Evolutionary conservation across 1,140 invertebrate species (phyloP), one percentile per base, ranked within the genome.

Genomic region (Macrobrachium nipponense): DNA sequence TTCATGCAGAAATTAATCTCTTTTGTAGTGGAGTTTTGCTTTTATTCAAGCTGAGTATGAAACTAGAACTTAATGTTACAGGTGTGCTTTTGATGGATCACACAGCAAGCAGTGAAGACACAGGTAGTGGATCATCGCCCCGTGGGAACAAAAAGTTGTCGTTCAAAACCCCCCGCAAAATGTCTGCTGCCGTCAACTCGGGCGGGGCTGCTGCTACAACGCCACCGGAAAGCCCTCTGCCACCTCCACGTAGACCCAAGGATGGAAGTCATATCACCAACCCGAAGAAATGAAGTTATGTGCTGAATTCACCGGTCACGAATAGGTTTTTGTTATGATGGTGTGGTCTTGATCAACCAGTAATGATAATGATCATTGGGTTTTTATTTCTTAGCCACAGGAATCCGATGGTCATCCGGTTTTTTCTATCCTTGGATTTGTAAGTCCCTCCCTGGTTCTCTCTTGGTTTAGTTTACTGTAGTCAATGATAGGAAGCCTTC

Each of bases 61-160:
- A 18, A 73, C 36, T 73, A 73, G 8, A 36, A 14, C 73, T 15
- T 76, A 17, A 36, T 59, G 7, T 20, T 61, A 12, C 44, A 87
- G 85, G 80, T 87, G 80, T 87, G 44, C 58, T 87, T 14, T 58
- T 87, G 79, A 81, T 82, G 80, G 85, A 87, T 72, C 80, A 81
- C 72, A 77, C 68, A 68, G 66, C 51, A 70, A 81, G 73, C 17
- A 81, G 62, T 66, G 80, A 81, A 5, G 79, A 81, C 59, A 66
- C 23, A n/a, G 18, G 5, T 4, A 66, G 64, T 10, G 84, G 77
- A 0, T 80, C 84, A 2, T 92, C 93, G 43, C 92, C 92, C n/a
- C 90, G 93, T 86, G 92, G 92, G 2, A 90, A 92, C 51, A 93
- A 93, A 87, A 93, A 93, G 87, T 91, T 93, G 91, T 92, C 92